Base-by-base conservation (phyloP, 2,113 vertebrate genomes). In the Nestor notabilis region DNA sequence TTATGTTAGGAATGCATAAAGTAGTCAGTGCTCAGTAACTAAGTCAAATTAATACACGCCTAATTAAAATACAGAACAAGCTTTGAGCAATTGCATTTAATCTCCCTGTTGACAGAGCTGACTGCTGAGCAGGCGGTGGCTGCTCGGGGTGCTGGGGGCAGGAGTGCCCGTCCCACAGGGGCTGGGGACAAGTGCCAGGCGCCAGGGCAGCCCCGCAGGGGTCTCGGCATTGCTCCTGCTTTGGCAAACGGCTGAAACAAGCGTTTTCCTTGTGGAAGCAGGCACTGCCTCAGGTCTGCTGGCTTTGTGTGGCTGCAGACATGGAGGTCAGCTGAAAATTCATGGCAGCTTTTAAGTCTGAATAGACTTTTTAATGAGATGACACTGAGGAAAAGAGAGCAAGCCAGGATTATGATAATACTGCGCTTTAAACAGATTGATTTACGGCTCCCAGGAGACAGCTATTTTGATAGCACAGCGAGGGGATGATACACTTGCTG, bases 11-110 rank as follows among this genome's bases (percentile, higher is more conserved):
- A 96, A 96, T 86, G 65, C 92, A 92, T 89, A 90, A 95, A 97
- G 79, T 72, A 96, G 87, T 89, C 92, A 24, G 65, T 90, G 79
- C 90, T 94, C 91, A 69, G 89, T 83, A 96, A 91, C 96, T 81
- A 88, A 87, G 95, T 47, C 86, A 97, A 97, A 97, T 97, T 96
- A 97, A 97, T 96, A 96, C 70, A 81, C 76, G 79, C 94, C 91
- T 90, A 95, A 94, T 94, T 91, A 93, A 97, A 97, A 94, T 79
- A 90, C 83, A 91, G 95, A 91, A 88, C n/a, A 58, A 94, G 95
- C 65, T 90, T 49, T 50, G 20, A 64, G 75, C 83, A 82, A 87
- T 65, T 89, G 53, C 29, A 27, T 63, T 52, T 89, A 81, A 83
- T 79, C 58, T 93, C 46, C 31, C 47, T 55, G 56, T 93, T 93